These are phyloP conservation scores for cattle (Bos taurus) DNA, from an alignment of 2,113 vertebrate genomes.

Conservation along the genomic window ARS-UCD2.0 NC_037328.1:95773501-95774000, in stretches of 20 bases:
- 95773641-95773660: neutral
- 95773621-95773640: neutral
- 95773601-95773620: neutral
- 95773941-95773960: neutral
- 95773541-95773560: neutral
- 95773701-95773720: neutral
- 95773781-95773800: neutral
- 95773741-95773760: neutral
- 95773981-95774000: neutral
- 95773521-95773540: neutral
- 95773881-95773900: slow-evolving; percentile 31
- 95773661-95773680: neutral
- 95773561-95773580: neutral
- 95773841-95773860: slow-evolving; percentile 21
- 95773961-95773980: neutral
- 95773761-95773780: neutral
- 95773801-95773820: neutral
- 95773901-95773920: slow-evolving; percentile 61
- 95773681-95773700: neutral
- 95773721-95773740: neutral
- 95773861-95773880: neutral
- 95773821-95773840: neutral
- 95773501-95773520: neutral
- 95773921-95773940: neutral
- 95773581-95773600: neutral